Evolutionary conservation across 2,888 invertebrate genomes (phyloP).

Genomic region (Cybosia mesomella): DNA sequence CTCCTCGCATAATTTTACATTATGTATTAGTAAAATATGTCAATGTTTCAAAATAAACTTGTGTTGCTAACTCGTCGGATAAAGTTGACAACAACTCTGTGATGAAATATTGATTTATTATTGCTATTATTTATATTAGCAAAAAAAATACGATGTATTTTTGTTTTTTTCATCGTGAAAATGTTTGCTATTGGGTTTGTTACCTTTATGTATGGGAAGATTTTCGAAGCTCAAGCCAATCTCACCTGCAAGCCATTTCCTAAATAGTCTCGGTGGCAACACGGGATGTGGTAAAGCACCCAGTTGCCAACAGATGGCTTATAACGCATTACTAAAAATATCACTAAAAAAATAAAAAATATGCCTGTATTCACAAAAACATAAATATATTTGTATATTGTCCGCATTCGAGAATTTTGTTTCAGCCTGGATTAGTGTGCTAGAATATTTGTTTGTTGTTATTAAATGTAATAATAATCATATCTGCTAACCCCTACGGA

Average conservation of each 20-base stretch:
- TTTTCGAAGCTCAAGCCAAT: neutral
- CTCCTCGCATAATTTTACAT: slow-evolving; percentile 10
- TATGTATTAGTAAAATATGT: slow-evolving; percentile 8
- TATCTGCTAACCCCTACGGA: no score
- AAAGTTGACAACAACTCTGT: slow-evolving; percentile 7
- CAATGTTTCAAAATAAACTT: slow-evolving; percentile 10
- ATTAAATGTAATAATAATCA: no score
- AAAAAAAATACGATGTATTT: no score
- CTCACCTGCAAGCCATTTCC: neutral
- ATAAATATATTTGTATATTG: no score
- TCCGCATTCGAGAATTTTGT: no score
- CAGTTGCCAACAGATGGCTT: no score
- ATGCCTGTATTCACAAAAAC: no score
- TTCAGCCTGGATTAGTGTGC: no score
- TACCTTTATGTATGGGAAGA: neutral
- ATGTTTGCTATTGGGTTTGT: neutral
- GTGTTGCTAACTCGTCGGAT: slow-evolving; percentile 8
- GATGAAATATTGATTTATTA: slow-evolving; percentile 9
- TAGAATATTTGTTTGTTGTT: no score
- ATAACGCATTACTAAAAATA: no score
- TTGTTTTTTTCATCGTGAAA: neutral
- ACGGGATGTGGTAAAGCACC: no score
- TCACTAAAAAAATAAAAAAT: neutral
- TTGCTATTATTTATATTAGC: neutral
- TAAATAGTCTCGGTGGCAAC: neutral